Conservation (phyloP, 2,113 vertebrate species). For the Poicephalus gulielmi region DNA sequence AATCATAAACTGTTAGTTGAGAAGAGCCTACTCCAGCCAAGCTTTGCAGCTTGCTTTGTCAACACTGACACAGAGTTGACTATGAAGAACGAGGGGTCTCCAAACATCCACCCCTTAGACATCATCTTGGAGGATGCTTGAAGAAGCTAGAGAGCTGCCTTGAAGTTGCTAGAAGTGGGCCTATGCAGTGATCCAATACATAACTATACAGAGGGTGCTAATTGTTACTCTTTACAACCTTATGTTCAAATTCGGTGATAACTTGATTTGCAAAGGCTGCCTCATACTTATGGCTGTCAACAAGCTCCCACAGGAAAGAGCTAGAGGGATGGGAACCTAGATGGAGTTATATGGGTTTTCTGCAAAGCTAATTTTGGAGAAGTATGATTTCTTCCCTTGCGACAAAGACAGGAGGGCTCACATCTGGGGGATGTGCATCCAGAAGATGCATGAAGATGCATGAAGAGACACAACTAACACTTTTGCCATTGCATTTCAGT, state of each 20-base stretch:
- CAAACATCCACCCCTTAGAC: not conserved
- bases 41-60: not conserved
- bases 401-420: not conserved
- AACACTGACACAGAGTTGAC: not conserved
- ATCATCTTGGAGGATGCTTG: not conserved
- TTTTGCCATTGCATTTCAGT: not conserved
- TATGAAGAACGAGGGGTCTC: fast-evolving
- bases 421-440: not conserved
- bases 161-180: not conserved
- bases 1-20: not conserved
- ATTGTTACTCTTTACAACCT: not conserved
- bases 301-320: not conserved
- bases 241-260: not conserved
- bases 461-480: not conserved
- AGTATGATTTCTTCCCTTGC: not conserved
- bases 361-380: not conserved
- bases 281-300: not conserved
- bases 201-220: not conserved
- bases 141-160: not conserved
- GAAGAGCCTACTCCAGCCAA: not conserved
- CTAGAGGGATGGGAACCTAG: not conserved
- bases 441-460: not conserved
- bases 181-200: not conserved
- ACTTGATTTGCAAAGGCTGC: not conserved
- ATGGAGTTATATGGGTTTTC: not conserved